Percentiles rank a stretch among this genome's conserved stretches.
Evolutionary conservation across 2,888 invertebrate species (phyloP).

Genomic region (Meliscaeva auricollis): DNA sequence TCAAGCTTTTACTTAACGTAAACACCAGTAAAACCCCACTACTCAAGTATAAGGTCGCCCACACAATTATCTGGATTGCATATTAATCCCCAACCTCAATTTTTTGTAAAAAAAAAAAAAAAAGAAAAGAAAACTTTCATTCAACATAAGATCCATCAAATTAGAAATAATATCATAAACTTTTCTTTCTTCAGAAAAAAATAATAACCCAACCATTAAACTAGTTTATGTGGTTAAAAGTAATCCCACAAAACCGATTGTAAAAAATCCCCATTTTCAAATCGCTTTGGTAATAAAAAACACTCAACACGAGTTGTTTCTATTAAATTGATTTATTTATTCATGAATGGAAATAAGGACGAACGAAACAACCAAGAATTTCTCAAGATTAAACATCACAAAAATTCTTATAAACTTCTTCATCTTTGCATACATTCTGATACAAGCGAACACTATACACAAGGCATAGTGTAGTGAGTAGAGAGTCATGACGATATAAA

Average conservation of each 20-base stretch:
- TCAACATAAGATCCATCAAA: not conserved
- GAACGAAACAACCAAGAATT: not conserved
- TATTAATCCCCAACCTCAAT: not conserved
- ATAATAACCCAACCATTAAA: conserved; percentile 10
- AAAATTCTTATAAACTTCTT: not conserved
- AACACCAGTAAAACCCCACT: too few relatives aligned
- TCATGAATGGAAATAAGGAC: conserved; percentile 38
- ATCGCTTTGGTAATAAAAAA: conserved; percentile 38
- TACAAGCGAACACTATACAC: not conserved
- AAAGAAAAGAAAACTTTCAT: not conserved
- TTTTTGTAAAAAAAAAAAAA: not conserved
- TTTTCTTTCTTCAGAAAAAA: not conserved
- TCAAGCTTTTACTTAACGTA: too few relatives aligned
- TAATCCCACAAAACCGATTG: conserved; percentile 41
- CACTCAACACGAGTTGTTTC: conserved; percentile 53
- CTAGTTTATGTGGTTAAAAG: conserved; percentile 76
- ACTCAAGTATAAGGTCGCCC: too few relatives aligned
- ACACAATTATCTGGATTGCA: too few relatives aligned
- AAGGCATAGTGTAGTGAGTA: too few relatives aligned
- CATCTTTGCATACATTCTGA: not conserved
- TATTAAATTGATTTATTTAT: conserved; percentile 53
- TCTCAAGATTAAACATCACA: conserved; percentile 37
- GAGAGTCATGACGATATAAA: conserved; percentile 29
- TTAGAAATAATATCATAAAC: conserved; percentile 13
- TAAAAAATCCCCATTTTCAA: conserved; percentile 49